Evolutionary conservation across 1,140 invertebrate genomes (phyloP).

Genomic region (Heliconius nattereri): DNA sequence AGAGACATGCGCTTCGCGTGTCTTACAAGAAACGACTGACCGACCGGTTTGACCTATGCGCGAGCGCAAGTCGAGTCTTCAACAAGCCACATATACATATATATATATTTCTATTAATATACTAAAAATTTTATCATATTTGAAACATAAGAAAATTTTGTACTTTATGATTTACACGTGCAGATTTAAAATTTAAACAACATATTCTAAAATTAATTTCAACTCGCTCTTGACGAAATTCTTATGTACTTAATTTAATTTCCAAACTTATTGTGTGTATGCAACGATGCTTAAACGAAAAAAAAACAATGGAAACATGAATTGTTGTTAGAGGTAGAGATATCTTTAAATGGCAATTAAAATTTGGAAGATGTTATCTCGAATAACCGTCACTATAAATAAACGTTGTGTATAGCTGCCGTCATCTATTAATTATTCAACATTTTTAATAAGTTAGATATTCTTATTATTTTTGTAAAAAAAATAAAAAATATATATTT

Average conservation of each 20-base stretch:
- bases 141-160: no score
- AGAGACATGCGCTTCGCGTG: no score
- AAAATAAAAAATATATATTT: no score
- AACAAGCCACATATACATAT: no score
- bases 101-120: no score
- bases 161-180: background rate
- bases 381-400: background rate
- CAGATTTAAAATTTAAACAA: background rate
- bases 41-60: no score
- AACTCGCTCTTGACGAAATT: background rate
- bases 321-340: conserved; percentile 4
- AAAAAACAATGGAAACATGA: conserved; percentile 11
- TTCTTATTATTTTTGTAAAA: no score
- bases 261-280: background rate
- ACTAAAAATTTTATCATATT: no score
- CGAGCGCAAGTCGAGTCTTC: no score
- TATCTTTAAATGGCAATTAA: conserved; percentile 6
- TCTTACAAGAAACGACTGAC: no score
- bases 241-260: background rate
- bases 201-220: background rate
- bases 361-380: background rate
- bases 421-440: background rate
- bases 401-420: background rate
- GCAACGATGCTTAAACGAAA: conserved; percentile 10
- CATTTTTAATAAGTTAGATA: no score